These are phyloP conservation scores for Sinocyclocheilus grahami DNA, from an alignment of 2,113 vertebrate genomes.

Conservation along the genomic window DNA sequence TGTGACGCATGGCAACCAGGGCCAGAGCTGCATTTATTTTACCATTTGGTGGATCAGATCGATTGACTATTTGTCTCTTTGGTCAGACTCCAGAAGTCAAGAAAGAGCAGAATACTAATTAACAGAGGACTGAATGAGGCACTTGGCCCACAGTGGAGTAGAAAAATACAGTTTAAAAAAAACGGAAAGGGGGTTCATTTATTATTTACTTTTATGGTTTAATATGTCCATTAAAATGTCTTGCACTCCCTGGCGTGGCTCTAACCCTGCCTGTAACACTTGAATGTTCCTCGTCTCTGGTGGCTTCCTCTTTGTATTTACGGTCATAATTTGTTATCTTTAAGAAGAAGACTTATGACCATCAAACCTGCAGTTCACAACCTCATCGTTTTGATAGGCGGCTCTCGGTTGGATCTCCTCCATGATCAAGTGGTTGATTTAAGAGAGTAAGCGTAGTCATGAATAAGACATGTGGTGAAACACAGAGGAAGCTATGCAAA, in stretches of 20 bases:
- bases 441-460: not conserved
- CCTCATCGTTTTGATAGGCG: not conserved
- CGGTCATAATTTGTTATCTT: not conserved
- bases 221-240: not conserved
- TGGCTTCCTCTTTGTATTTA: not conserved
- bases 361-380: not conserved
- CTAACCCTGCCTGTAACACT: not conserved
- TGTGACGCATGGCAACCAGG: slow-evolving; percentile 9
- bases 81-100: slow-evolving; percentile 44
- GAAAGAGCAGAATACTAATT: slow-evolving; percentile 44
- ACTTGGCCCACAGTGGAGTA: not conserved
- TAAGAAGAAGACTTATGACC: not conserved
- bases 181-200: not conserved
- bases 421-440: slow-evolving; percentile 21
- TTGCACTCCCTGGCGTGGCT: not conserved
- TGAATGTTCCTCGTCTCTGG: not conserved
- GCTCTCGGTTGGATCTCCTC: not conserved
- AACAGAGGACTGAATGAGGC: slow-evolving; percentile 31
- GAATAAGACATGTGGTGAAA: slow-evolving; percentile 8
- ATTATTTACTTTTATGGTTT: not conserved
- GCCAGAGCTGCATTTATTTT: slow-evolving; percentile 32
- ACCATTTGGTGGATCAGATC: slow-evolving; percentile 50
- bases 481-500: slow-evolving; percentile 24
- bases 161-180: not conserved
- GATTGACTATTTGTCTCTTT: slow-evolving; percentile 45